A percentile compares a stretch with the other conserved stretches of the same genome.
Evolutionary conservation across 1,140 invertebrate species (phyloP).

Genomic region (Aphidius ervi): DNA sequence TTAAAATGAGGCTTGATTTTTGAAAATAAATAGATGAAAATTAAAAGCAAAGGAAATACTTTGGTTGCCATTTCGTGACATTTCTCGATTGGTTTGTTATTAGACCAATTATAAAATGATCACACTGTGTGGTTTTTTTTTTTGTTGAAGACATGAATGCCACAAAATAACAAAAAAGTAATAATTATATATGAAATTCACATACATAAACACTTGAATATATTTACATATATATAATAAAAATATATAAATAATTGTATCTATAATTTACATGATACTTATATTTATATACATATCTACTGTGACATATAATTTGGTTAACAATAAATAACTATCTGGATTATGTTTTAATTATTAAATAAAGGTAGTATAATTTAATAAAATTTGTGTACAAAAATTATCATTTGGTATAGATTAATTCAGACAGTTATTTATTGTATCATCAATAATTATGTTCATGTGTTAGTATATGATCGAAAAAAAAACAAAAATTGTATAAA

Average conservation of each 20-base stretch:
- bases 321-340: slow-evolving; percentile 4
- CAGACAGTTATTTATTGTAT: slow-evolving; percentile 16
- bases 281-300: slow-evolving; percentile 19
- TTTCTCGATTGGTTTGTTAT: too few relatives aligned
- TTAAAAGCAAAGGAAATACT: too few relatives aligned
- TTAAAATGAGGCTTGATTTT: too few relatives aligned
- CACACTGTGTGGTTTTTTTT: too few relatives aligned
- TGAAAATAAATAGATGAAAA: too few relatives aligned
- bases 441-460: slow-evolving; percentile 21
- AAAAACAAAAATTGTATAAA: slow-evolving; percentile 4
- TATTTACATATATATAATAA: slow-evolving; percentile 7
- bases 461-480: slow-evolving; percentile 21
- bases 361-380: not conserved
- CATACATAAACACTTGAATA: too few relatives aligned
- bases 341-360: slow-evolving; percentile 2
- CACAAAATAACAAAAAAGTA: too few relatives aligned
- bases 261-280: slow-evolving; percentile 7
- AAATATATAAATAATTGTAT: slow-evolving; percentile 8
- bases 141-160: too few relatives aligned
- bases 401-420: not conserved
- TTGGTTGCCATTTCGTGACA: too few relatives aligned
- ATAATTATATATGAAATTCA: too few relatives aligned
- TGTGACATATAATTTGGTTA: slow-evolving; percentile 3
- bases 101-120: too few relatives aligned
- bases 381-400: not conserved